phyloP scores from a whole-genome alignment of 1,140 invertebrate species.

The Leptopilina clavipes region DNA sequence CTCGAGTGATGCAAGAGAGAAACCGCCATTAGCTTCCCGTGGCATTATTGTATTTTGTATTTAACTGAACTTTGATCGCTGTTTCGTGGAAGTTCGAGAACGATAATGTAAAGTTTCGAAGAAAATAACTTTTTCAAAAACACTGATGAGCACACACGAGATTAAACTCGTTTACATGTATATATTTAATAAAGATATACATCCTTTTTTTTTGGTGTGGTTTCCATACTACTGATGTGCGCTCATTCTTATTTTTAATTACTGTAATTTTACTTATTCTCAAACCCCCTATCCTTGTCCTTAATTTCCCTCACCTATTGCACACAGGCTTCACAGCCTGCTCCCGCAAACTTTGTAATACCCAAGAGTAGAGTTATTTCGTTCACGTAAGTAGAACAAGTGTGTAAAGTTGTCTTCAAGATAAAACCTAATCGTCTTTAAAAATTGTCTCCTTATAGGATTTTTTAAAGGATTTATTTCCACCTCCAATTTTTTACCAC shows the following conservation, averaged over 20 bases:
- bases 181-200: background rate
- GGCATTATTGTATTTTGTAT: constrained; percentile 58
- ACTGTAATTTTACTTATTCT: constrained; percentile 43
- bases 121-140: constrained; percentile 13
- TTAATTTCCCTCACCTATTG: background rate
- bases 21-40: constrained; percentile 48
- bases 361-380: constrained; percentile 12
- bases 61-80: constrained; percentile 54
- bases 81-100: constrained; percentile 45
- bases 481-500: background rate
- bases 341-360: constrained; percentile 6
- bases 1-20: background rate
- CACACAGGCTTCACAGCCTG: background rate
- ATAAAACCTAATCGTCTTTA: background rate
- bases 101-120: background rate
- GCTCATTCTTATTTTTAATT: constrained; percentile 11
- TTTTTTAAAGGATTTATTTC: background rate
- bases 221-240: constrained; percentile 15
- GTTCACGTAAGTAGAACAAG: background rate
- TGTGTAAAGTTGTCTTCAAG: constrained; percentile 7
- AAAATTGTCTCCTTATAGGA: background rate
- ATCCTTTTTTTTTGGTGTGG: background rate
- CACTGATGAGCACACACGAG: background rate
- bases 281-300: background rate
- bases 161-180: background rate